Percentiles rank a stretch among this genome's conserved stretches.
These are phyloP conservation scores for Erythrocercus mccallii DNA, from an alignment of 2,113 vertebrate species.

Conservation along the genomic window DNA sequence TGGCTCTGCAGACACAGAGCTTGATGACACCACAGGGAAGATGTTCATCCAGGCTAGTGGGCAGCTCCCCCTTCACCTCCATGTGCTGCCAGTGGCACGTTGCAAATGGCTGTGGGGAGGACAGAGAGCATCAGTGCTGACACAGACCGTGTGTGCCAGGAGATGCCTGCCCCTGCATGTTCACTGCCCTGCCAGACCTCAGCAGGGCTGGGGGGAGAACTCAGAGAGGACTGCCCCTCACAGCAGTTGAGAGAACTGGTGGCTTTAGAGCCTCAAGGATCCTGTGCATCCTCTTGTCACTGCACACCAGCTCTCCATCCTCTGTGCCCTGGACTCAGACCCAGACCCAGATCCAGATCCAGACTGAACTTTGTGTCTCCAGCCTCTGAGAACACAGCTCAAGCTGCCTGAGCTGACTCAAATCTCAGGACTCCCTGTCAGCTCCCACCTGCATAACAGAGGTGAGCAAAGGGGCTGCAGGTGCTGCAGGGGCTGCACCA, in stretches of 20 bases:
- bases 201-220: not conserved
- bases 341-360: not conserved
- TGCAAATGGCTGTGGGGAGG: not conserved
- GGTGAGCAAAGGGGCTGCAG: not conserved
- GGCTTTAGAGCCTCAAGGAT: not conserved
- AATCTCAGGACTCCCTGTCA: not conserved
- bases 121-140: not conserved
- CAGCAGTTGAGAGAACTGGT: not conserved
- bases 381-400: not conserved
- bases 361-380: not conserved
- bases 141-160: not conserved
- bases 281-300: not conserved
- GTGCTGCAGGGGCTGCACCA: not conserved
- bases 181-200: not conserved
- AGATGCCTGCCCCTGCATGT: not conserved
- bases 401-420: not conserved
- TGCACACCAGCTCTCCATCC: not conserved
- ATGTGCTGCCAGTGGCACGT: not conserved
- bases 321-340: not conserved
- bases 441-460: not conserved
- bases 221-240: not conserved
- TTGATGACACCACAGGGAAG: not conserved
- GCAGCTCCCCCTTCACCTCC: not conserved
- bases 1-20: not conserved
- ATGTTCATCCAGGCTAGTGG: not conserved